Evolutionary conservation across 2,797 vertebrate genomes (phyloP), one percentile per base, ranked within the genome.

Genomic region (Apogon talboti): DNA sequence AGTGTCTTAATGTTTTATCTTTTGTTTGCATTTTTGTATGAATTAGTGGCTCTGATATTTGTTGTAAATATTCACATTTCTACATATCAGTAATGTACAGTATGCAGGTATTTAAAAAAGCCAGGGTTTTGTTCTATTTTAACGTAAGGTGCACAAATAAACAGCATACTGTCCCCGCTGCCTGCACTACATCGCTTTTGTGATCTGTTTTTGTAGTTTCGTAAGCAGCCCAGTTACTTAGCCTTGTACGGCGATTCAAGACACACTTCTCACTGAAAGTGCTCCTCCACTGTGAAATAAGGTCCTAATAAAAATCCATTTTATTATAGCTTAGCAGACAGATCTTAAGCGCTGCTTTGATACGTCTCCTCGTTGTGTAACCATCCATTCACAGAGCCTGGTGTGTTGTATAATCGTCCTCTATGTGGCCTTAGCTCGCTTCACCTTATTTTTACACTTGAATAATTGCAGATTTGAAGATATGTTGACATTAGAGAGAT

Each of bases 401-500:
- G 28, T 12, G 52, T 38, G 59, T 66, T 76, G 70, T 74, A 33
- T 79, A 78, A 66, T 7, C 35, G 52, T 60, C 78, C 66, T 60
- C 53, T 0, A 11, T n/a, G 41, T 55, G 49, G 15, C 76, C 42
- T 66, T 37, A 37, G 42, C 30, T 11, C 0, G 40, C 11, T 18
- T 35, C 14, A 64, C 54, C 45, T 57, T 7, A 11, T 7, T 14
- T 6, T 57, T 51, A 42, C 19, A 42, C 19, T 65, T 45, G 11
- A 21, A 24, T 54, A 12, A 62, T 68, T 41, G 35, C 24, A 55
- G 46, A 15, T 28, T 69, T 56, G 30, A 55, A 66, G 14, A 75
- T 53, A 54, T 48, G 8, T 59, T 62, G 86, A 79, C 63, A 53
- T 15, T 14, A 52, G 38, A 51, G 24, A 60, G 53, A 43, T 65